phyloP scores from a whole-genome alignment of 2,888 invertebrate species.

The Thera britannica region DNA sequence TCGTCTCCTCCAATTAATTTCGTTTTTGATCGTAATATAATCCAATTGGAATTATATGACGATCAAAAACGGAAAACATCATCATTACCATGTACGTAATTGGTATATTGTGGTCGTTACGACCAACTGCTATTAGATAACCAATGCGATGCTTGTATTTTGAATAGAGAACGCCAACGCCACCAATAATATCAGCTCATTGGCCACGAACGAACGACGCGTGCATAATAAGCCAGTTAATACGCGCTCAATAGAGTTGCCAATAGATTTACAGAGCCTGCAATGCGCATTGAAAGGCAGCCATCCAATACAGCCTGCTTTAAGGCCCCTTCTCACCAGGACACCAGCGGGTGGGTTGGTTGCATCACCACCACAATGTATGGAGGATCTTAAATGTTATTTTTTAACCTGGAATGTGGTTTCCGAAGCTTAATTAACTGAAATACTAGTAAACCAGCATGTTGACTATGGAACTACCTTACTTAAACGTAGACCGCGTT shows the following conservation, averaged over 20 bases:
- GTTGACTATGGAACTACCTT: too few relatives aligned
- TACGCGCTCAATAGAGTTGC: not conserved
- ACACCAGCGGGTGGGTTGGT: too few relatives aligned
- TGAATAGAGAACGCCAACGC: not conserved
- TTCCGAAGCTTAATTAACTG: too few relatives aligned
- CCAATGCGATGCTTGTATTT: not conserved
- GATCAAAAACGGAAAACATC: too few relatives aligned
- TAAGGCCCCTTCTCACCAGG: too few relatives aligned
- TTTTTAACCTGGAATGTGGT: too few relatives aligned
- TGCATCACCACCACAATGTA: too few relatives aligned
- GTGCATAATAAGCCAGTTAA: slow-evolving; percentile 1
- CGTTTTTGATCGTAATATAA: not conserved
- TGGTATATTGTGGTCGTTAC: not conserved
- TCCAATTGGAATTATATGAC: not conserved
- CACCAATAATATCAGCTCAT: slow-evolving; percentile 5
- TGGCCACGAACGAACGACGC: not conserved
- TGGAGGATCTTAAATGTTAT: too few relatives aligned
- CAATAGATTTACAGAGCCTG: slow-evolving; percentile 7
- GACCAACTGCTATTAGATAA: not conserved
- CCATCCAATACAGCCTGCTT: not conserved
- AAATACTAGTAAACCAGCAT: too few relatives aligned
- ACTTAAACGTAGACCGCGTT: too few relatives aligned
- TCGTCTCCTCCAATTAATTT: too few relatives aligned
- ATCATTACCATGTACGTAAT: not conserved
- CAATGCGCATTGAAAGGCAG: not conserved